These are phyloP conservation scores for Hydrozoanthus tunicans DNA, from an alignment of 64 coral and sea anemone species.

Conservation along the genomic window DNA sequence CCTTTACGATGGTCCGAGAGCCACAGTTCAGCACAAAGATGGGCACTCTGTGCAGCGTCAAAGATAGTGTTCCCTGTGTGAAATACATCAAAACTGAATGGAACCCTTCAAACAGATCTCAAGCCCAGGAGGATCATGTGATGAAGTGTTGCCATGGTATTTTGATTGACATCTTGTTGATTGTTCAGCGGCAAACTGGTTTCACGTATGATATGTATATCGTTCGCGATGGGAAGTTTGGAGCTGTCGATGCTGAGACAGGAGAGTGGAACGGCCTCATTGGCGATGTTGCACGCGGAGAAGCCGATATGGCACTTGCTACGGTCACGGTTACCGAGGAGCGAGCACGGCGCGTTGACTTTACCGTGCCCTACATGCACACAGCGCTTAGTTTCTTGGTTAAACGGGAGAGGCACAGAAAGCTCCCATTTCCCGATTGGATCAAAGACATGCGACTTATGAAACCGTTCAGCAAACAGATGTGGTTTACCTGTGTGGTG, in stretches of 20 bases:
- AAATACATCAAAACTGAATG: conserved; percentile 50
- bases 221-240: conserved; percentile 84
- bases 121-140: background rate
- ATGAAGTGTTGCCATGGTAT: conserved; percentile 76
- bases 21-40: conserved; percentile 70
- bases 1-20: conserved; percentile 76
- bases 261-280: conserved; percentile 82
- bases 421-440: conserved; percentile 65
- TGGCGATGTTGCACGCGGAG: conserved; percentile 71
- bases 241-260: conserved; percentile 61
- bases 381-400: conserved; percentile 74
- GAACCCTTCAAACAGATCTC: background rate
- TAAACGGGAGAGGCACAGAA: conserved; percentile 50
- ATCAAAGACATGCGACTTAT: conserved; percentile 84
- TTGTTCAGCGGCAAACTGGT: conserved; percentile 60
- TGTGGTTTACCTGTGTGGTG: conserved; percentile 74
- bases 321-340: conserved; percentile 76
- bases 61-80: conserved; percentile 52
- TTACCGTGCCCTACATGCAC: conserved; percentile 71
- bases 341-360: conserved; percentile 63
- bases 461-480: conserved; percentile 73
- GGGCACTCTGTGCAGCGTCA: conserved; percentile 61
- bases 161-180: conserved; percentile 83
- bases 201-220: conserved; percentile 86
- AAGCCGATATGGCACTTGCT: conserved; percentile 80